These are phyloP conservation scores for Epirrhoe alternata DNA, from an alignment of 2,888 invertebrate species.

Conservation along the genomic window DNA sequence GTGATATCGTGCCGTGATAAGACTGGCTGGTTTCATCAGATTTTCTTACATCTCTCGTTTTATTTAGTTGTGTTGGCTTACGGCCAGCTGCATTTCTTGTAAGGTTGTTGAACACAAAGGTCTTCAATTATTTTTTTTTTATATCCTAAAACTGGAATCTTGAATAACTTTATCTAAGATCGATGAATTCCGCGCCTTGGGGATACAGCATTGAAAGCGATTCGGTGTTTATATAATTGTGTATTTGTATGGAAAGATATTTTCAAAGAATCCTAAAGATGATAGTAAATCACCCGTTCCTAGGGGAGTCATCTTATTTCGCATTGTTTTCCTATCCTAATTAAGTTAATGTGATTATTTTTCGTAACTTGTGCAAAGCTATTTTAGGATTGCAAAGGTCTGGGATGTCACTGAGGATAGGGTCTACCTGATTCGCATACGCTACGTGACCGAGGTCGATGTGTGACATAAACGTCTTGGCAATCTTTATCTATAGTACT, in stretches of 20 bases:
- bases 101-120: neutral
- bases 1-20: conserved; percentile 20
- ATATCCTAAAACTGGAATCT: no score
- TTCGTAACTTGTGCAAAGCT: neutral
- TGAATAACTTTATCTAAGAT: no score
- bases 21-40: conserved; percentile 1
- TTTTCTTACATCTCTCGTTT: conserved; percentile 9
- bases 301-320: no score
- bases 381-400: neutral
- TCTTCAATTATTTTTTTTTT: no score
- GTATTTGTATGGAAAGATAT: no score
- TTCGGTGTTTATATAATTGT: no score
- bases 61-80: conserved; percentile 3
- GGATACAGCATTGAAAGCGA: no score
- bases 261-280: no score
- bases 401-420: neutral
- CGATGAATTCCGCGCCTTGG: no score
- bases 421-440: neutral
- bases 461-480: neutral
- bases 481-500: neutral
- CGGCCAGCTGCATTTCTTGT: neutral
- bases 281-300: no score
- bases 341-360: neutral
- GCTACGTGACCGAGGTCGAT: neutral
- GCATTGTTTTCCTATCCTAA: no score